A percentile compares a stretch with the other conserved stretches of the same genome.
phyloP scores from a whole-genome alignment of 2,888 invertebrate genomes.

The Drosophila nr. perissopoda region DNA sequence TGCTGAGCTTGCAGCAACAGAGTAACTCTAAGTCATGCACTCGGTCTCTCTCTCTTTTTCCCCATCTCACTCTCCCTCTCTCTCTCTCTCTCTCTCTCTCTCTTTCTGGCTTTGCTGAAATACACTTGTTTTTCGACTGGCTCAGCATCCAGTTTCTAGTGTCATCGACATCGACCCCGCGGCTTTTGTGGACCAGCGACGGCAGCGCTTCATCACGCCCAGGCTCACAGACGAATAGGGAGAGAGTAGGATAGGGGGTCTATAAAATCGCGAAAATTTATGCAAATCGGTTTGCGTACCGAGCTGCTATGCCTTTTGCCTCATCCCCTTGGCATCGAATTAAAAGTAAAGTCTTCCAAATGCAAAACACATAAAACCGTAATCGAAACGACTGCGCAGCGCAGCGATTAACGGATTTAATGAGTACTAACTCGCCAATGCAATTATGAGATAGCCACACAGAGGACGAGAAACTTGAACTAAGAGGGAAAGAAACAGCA shows the following conservation, averaged over 20 bases:
- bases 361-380: conserved; percentile 61
- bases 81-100: too few relatives aligned
- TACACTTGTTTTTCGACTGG: not conserved
- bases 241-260: conserved; percentile 2
- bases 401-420: conserved; percentile 76
- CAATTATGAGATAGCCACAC: conserved; percentile 69
- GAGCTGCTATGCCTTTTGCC: conserved; percentile 12
- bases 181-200: conserved; percentile 24
- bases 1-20: not conserved
- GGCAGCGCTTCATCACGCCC: conserved; percentile 62
- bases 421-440: conserved; percentile 78
- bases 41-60: too few relatives aligned
- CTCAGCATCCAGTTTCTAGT: conserved; percentile 13
- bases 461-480: not conserved
- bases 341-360: conserved; percentile 71
- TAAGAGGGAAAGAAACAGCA: not conserved
- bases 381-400: conserved; percentile 48
- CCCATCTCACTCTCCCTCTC: not conserved
- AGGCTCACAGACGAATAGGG: conserved; percentile 8
- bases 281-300: conserved; percentile 69
- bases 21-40: not conserved
- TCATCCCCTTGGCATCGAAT: conserved; percentile 45
- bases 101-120: not conserved
- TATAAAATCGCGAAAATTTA: conserved; percentile 75
- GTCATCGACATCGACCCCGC: conserved; percentile 41